Percentiles rank a stretch among this genome's conserved stretches.
Conservation (phyloP, 1,140 invertebrate genomes). For the Leucophenga varia region DNA sequence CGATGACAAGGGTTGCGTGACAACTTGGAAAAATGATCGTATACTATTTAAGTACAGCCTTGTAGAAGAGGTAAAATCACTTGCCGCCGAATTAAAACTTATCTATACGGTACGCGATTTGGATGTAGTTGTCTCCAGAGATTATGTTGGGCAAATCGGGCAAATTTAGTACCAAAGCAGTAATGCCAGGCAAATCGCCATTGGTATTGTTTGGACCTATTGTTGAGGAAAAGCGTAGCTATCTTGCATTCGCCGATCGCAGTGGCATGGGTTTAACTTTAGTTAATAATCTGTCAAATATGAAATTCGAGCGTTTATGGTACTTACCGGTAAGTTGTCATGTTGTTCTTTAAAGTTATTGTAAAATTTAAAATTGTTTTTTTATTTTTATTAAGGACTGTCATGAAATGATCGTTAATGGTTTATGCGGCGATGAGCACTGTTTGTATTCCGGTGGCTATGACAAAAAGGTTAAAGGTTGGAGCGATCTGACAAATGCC, state of each 20-base stretch:
- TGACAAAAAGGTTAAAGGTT: constrained; percentile 49
- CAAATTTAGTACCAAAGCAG: constrained; percentile 47
- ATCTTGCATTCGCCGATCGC: constrained; percentile 44
- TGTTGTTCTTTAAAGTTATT: not conserved
- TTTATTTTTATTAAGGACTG: constrained; percentile 34
- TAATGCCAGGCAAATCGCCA: constrained; percentile 44
- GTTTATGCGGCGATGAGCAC: constrained; percentile 38
- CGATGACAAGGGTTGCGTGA: constrained; percentile 52
- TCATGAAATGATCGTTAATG: constrained; percentile 49
- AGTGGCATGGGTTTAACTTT: constrained; percentile 45
- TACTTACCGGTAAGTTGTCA: constrained; percentile 27
- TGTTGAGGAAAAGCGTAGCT: constrained; percentile 28
- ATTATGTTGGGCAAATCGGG: constrained; percentile 39
- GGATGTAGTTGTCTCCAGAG: constrained; percentile 44
- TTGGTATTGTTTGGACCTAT: constrained; percentile 36
- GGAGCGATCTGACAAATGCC: constrained; percentile 31
- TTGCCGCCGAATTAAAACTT: constrained; percentile 39
- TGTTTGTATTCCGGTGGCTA: constrained; percentile 45
- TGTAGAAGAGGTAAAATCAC: constrained; percentile 50
- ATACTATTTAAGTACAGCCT: constrained; percentile 53
- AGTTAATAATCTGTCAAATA: constrained; percentile 30
- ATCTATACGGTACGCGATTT: constrained; percentile 49
- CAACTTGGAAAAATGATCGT: constrained; percentile 49
- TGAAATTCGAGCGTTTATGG: constrained; percentile 35
- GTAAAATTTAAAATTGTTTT: not conserved